Evolutionary conservation across 1,140 invertebrate species (phyloP).

Genomic region (Bacillus rossius): DNA sequence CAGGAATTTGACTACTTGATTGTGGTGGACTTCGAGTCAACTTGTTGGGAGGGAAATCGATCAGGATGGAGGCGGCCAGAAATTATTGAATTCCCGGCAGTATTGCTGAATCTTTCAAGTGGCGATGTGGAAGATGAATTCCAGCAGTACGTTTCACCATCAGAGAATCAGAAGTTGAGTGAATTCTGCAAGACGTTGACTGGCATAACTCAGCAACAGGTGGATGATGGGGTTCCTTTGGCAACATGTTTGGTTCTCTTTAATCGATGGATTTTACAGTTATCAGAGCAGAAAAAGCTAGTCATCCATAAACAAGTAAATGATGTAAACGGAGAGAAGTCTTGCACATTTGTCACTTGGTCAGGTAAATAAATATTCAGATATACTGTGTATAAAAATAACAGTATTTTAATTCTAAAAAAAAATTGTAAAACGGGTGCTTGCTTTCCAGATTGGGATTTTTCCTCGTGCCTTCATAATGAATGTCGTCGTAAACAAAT

Average conservation of each 20-base stretch:
- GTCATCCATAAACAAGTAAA: slow-evolving; percentile 31
- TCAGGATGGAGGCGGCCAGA: slow-evolving; percentile 40
- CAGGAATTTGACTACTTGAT: slow-evolving; percentile 4
- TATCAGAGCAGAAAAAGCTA: slow-evolving; percentile 34
- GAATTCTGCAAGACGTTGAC: slow-evolving; percentile 62
- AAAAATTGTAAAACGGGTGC: neutral
- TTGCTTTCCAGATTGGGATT: slow-evolving; percentile 44
- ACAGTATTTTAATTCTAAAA: neutral
- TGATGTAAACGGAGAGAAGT: slow-evolving; percentile 32
- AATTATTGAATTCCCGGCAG: slow-evolving; percentile 69
- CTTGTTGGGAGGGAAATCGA: slow-evolving; percentile 3
- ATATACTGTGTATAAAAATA: neutral
- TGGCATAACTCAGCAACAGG: slow-evolving; percentile 47
- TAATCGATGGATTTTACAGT: slow-evolving; percentile 41
- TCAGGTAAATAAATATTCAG: slow-evolving; percentile 11
- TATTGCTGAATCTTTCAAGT: slow-evolving; percentile 54
- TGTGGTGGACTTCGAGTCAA: slow-evolving; percentile 11
- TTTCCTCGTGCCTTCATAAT: slow-evolving; percentile 43
- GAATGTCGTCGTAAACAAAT: slow-evolving; percentile 42
- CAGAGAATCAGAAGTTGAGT: slow-evolving; percentile 51
- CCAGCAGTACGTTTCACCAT: slow-evolving; percentile 58
- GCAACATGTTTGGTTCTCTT: slow-evolving; percentile 41
- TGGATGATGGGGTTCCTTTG: slow-evolving; percentile 42
- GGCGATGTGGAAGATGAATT: slow-evolving; percentile 56
- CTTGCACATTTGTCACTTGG: slow-evolving; percentile 45